These are phyloP conservation scores for Vombatus ursinus DNA, from an alignment of 2,113 vertebrate species.

Conservation along the genomic window DNA sequence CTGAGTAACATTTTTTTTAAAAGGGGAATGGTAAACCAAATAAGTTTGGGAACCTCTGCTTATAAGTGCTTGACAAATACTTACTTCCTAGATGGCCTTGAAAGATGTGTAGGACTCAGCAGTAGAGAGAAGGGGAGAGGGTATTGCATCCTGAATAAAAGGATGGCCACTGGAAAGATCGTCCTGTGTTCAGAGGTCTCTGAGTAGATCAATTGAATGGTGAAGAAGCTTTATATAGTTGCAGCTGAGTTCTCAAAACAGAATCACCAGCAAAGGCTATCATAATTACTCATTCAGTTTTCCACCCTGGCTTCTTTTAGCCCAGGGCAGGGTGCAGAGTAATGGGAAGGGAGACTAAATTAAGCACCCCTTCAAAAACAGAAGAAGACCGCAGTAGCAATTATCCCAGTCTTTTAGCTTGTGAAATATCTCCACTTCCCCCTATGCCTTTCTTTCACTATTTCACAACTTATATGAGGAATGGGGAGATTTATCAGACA, in stretches of 20 bases:
- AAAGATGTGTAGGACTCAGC: neutral
- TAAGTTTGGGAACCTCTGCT: too few relatives aligned
- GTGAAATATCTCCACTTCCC: constrained; percentile 59
- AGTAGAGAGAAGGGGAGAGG: neutral
- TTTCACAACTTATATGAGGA: constrained; percentile 66
- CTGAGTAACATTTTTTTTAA: too few relatives aligned
- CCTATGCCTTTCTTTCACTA: constrained; percentile 51
- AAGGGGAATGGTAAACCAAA: too few relatives aligned
- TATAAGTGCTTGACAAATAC: neutral
- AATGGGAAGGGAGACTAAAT: constrained; percentile 38
- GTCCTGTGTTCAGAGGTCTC: neutral
- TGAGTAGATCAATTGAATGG: neutral
- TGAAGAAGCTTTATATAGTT: neutral
- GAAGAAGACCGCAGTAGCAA: constrained; percentile 45
- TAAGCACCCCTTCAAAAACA: constrained; percentile 54
- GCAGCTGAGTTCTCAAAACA: neutral
- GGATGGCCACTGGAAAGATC: neutral
- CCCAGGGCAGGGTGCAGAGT: neutral
- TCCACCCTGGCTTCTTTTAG: neutral
- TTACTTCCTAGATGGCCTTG: neutral
- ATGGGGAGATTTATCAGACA: constrained; percentile 73
- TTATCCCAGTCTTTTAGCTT: constrained; percentile 19
- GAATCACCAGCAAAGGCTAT: neutral
- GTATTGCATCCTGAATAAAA: neutral
- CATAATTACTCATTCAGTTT: neutral